Percentiles rank a stretch among this genome's conserved stretches.
Conservation (phyloP, 2,113 vertebrate species). For the Pseudorectes ferrugineus region DNA sequence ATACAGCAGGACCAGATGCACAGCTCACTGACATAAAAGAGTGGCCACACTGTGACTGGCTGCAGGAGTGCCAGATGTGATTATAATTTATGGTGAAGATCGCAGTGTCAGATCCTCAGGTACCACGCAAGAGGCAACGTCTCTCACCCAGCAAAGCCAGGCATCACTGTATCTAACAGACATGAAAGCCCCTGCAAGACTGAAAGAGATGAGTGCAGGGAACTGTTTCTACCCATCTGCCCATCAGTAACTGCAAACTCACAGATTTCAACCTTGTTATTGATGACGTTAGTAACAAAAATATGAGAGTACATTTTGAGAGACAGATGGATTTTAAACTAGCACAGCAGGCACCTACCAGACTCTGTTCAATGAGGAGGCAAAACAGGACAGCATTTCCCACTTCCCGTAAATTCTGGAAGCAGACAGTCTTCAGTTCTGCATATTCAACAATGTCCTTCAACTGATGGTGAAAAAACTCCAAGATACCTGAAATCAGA, state of each 20-base stretch:
- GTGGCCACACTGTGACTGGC: not conserved
- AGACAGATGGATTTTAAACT: not conserved
- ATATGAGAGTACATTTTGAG: not conserved
- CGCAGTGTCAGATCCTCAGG: not conserved
- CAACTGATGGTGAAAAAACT: constrained; percentile 90
- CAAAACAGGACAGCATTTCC: constrained; percentile 88
- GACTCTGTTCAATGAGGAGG: constrained; percentile 86
- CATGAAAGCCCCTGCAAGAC: not conserved
- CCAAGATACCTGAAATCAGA: constrained; percentile 79
- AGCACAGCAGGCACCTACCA: constrained; percentile 73
- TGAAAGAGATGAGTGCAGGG: not conserved
- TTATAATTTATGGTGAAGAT: not conserved
- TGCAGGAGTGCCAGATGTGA: not conserved
- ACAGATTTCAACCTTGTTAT: not conserved
- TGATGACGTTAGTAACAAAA: not conserved
- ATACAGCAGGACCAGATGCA: not conserved
- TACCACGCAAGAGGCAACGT: not conserved
- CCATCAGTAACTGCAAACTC: not conserved
- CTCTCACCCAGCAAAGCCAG: not conserved
- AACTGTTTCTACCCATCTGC: not conserved
- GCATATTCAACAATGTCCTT: constrained; percentile 91
- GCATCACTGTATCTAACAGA: not conserved
- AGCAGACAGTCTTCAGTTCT: constrained; percentile 87
- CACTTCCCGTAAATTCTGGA: constrained; percentile 88
- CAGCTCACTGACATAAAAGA: not conserved